These are phyloP conservation scores for Callospermophilus lateralis DNA, from an alignment of 2,113 vertebrate genomes.

Conservation along the genomic window DNA sequence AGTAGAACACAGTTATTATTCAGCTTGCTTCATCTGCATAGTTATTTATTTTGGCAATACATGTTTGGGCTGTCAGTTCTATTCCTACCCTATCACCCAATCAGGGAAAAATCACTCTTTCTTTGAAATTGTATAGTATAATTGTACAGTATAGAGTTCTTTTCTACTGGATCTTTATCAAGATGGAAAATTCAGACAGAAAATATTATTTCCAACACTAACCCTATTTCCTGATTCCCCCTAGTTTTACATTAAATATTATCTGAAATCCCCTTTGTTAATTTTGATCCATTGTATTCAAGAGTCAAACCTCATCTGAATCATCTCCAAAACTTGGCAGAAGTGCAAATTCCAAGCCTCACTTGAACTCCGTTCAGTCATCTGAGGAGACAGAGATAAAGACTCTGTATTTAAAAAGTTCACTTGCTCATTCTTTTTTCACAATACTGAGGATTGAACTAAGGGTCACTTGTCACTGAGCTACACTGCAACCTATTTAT, in stretches of 20 bases:
- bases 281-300: background rate
- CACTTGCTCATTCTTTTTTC: background rate
- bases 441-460: too few species aligned
- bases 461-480: too few species aligned
- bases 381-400: background rate
- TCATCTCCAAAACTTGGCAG: background rate
- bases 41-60: background rate
- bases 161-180: background rate
- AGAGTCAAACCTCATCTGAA: background rate
- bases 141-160: background rate
- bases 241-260: conserved; percentile 2
- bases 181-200: background rate
- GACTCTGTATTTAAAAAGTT: background rate
- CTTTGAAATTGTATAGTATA: background rate
- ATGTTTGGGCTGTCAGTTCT: background rate
- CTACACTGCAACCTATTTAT: too few species aligned
- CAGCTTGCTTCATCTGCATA: background rate
- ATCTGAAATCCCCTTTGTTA: background rate
- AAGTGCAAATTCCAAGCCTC: background rate
- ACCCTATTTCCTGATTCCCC: background rate
- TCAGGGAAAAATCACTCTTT: background rate
- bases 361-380: background rate
- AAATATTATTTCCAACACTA: conserved; percentile 25
- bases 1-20: background rate
- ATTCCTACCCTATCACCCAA: background rate